Evolutionary conservation across 2,888 invertebrate genomes (phyloP).

Genomic region (Ochropleura leucogaster): DNA sequence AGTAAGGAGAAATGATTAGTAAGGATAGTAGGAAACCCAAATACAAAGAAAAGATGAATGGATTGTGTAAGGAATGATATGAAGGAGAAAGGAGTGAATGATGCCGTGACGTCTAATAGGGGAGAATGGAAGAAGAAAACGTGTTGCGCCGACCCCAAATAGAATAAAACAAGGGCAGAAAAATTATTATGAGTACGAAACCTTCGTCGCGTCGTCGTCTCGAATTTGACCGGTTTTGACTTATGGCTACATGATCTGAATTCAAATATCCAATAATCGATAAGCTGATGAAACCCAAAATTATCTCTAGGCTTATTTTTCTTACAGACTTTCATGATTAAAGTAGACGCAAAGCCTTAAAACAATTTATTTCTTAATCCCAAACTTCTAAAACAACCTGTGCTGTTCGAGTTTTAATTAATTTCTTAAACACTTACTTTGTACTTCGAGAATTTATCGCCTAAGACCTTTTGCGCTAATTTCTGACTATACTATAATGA

Average conservation of each 20-base stretch:
- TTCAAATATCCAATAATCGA: neutral
- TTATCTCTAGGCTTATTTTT: neutral
- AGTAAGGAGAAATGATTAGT: too few species aligned
- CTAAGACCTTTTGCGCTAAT: conserved; percentile 1
- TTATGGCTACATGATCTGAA: neutral
- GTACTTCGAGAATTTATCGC: neutral
- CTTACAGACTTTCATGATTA: conserved; percentile 5
- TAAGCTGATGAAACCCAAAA: neutral
- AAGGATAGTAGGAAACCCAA: too few species aligned
- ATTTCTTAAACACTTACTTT: conserved; percentile 7
- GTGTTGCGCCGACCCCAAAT: too few species aligned
- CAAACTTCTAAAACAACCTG: conserved; percentile 9
- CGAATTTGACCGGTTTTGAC: too few species aligned
- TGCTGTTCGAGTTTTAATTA: conserved; percentile 9
- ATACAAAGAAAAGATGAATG: too few species aligned
- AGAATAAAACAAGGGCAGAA: too few species aligned
- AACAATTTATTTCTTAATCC: conserved; percentile 22
- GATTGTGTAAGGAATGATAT: too few species aligned
- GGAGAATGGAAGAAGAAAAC: too few species aligned
- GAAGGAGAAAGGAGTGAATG: too few species aligned
- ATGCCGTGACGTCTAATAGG: too few species aligned
- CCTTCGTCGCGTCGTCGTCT: too few species aligned
- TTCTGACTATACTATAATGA: neutral
- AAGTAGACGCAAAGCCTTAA: neutral
- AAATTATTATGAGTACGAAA: too few species aligned